Base-by-base conservation (phyloP, 2,113 vertebrate genomes). In the Nannobrachium achirus region DNA sequence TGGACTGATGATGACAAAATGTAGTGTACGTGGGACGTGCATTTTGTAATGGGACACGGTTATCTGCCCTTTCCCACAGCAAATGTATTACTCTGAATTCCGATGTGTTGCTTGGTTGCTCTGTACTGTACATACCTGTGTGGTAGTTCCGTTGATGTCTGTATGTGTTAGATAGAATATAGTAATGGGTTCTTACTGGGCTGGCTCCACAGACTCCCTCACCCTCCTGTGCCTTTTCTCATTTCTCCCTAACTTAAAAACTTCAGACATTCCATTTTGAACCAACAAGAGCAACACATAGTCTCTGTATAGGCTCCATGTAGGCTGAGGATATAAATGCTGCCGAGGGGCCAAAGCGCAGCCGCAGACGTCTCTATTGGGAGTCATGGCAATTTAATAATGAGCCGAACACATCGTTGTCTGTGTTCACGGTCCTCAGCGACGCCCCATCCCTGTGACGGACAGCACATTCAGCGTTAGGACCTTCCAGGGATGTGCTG, bases 111-210 rank as follows among this genome's bases (percentile, higher is more conserved):
- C 83, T 90, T 87, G 76, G 84, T 88, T 86, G 83, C 87, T 81
- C 74, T 86, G 88, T 89, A 86, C 74, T 86, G 88, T 89, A 86
- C 76, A 87, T 88, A 80, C 84, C 80, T 84, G 81, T 90, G 86
- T 90, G 79, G 88, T 88, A 73, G 77, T 88, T 87, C 78, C 78
- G 86, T 86, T 86, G 73, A 83, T 73, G 88, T 89, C 81, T 69
- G 58, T 73, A 82, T 73, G 82, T 90, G 55, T 79, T 89, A 76
- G 80, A 66, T n/a, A n/a, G n/a, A n/a, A n/a, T n/a, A 72, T 89
- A 89, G 82, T 80, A 78, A 80, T 3, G 88, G 89, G 86, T 89
- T 89, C 81, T 82, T 88, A 84, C 92, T 89, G 89, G 92, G 87
- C 41, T 41, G 48, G 75, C 80, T 71, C 46, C 1, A 56, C 55